A percentile compares a stretch with the other conserved stretches of the same genome.
These are phyloP conservation scores for Mormyrus hasselquistii DNA, from an alignment of 2,797 vertebrate genomes.

Conservation along the genomic window DNA sequence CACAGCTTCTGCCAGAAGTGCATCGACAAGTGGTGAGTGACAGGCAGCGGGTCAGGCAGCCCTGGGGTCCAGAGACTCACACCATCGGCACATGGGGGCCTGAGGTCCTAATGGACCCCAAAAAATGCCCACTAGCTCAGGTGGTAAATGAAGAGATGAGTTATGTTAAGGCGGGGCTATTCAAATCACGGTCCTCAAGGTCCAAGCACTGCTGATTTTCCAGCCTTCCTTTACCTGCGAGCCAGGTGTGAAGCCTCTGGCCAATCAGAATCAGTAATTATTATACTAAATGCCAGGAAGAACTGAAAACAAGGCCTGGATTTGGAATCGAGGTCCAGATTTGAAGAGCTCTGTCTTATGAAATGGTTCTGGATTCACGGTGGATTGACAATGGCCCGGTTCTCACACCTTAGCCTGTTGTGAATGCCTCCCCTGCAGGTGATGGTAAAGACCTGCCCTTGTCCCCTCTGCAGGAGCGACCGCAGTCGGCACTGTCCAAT, in stretches of 20 bases:
- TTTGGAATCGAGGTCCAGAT: background rate
- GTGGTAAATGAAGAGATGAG: background rate
- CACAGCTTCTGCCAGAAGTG: conserved; percentile 99
- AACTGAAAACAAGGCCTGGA: background rate
- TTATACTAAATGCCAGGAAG: background rate
- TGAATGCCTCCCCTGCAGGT: background rate
- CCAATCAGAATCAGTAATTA: background rate
- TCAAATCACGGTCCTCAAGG: background rate
- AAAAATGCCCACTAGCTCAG: background rate
- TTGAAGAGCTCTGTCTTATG: background rate
- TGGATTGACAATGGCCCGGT: background rate
- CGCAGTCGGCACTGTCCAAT: conserved; percentile 90
- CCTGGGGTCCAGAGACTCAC: background rate
- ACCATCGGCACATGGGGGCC: background rate
- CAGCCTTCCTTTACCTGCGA: background rate
- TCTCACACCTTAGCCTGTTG: background rate
- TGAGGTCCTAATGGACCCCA: background rate
- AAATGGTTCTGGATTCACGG: background rate
- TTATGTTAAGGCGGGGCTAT: background rate
- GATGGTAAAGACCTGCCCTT: background rate
- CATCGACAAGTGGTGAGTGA: conserved; percentile 89
- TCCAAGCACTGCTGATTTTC: background rate
- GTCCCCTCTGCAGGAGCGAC: conserved; percentile 72
- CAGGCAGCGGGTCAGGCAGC: background rate
- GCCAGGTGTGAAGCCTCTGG: background rate